Conservation (phyloP, 2,797 vertebrate genomes). For the Cygnus olor region DNA sequence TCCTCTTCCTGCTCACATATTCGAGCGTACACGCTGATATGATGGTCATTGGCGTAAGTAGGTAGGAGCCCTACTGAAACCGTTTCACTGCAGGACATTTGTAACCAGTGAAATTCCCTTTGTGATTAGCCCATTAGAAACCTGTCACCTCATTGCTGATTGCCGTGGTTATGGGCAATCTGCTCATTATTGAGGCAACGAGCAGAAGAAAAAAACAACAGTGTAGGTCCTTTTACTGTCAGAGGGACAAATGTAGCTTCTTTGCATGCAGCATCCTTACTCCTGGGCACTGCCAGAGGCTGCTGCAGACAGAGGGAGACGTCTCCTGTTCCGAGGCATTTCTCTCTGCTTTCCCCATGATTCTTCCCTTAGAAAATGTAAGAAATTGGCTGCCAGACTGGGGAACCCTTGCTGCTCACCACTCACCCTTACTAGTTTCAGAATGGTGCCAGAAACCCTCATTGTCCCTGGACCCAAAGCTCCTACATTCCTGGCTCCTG, state of each 20-base stretch:
- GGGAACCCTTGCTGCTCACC: not conserved
- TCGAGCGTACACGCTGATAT: rapidly evolving
- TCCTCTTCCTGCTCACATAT: not conserved
- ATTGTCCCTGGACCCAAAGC: not conserved
- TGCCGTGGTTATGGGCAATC: not conserved
- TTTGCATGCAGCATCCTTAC: not conserved
- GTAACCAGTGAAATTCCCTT: not conserved
- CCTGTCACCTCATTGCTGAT: not conserved
- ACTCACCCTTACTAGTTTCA: not conserved
- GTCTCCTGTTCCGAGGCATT: not conserved
- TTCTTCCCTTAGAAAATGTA: not conserved
- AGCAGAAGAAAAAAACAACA: too few relatives aligned
- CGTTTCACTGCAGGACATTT: not conserved
- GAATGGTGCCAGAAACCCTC: not conserved
- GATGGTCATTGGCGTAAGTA: not conserved
- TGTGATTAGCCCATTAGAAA: not conserved
- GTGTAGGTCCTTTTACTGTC: not conserved
- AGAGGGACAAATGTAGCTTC: not conserved
- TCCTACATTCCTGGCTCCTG: not conserved
- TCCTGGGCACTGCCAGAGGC: not conserved
- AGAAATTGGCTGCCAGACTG: not conserved
- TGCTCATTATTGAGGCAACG: not conserved
- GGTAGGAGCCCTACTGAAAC: not conserved
- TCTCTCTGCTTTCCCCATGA: not conserved
- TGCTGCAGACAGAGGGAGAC: not conserved